Conservation (phyloP, 2,113 vertebrate genomes). For the Mastomys coucha region DNA sequence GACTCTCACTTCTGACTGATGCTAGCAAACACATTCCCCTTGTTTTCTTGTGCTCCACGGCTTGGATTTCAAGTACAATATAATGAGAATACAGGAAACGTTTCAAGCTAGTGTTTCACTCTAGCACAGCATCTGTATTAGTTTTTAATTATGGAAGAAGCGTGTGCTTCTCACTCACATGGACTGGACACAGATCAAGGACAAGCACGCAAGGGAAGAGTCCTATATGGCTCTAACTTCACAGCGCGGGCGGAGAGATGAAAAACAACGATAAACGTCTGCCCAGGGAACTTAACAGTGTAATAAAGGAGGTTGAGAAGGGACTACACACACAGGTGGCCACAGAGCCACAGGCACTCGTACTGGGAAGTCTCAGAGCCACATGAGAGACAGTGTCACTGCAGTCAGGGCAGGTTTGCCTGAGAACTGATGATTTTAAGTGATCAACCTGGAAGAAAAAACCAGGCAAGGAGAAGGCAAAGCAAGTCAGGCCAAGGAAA, state of each 20-base stretch:
- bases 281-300: background rate
- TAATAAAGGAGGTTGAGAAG: background rate
- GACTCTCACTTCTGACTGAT: background rate
- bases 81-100: background rate
- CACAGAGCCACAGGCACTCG: background rate
- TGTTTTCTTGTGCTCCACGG: background rate
- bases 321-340: background rate
- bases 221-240: background rate
- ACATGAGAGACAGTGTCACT: no score
- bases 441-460: no score
- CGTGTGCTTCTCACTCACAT: background rate
- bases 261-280: background rate
- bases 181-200: background rate
- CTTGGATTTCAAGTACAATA: slow-evolving; percentile 21
- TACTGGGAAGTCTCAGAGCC: no score
- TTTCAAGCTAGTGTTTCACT: background rate
- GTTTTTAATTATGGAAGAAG: background rate
- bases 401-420: background rate
- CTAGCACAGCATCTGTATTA: background rate
- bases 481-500: background rate
- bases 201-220: background rate
- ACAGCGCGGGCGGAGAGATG: background rate
- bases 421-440: no score
- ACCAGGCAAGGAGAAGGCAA: background rate
- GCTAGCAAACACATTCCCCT: background rate